phyloP scores from a whole-genome alignment of 2,113 vertebrate genomes.

The Phoenicopterus ruber region DNA sequence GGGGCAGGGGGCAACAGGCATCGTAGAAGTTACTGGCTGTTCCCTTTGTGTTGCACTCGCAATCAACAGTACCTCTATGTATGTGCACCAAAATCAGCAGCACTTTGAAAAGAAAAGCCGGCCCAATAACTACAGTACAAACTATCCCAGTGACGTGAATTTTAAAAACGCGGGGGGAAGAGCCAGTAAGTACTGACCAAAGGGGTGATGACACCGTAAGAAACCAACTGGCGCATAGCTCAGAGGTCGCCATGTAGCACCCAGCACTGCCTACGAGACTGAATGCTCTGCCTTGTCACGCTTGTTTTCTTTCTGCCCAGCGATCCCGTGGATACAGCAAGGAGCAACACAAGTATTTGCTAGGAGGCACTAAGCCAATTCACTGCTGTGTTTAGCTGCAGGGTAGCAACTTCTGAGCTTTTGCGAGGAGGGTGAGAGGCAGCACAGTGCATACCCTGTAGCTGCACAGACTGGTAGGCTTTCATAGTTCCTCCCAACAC shows the following conservation, averaged over 20 bases:
- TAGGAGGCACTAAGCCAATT: constrained; percentile 28
- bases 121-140: background rate
- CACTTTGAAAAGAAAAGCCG: background rate
- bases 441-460: background rate
- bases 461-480: background rate
- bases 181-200: background rate
- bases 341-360: constrained; percentile 17
- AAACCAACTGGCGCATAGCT: constrained; percentile 34
- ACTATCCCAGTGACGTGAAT: background rate
- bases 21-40: background rate
- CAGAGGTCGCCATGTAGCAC: background rate
- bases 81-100: background rate
- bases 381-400: background rate
- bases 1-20: background rate
- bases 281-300: constrained; percentile 34
- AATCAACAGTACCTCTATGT: background rate
- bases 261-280: background rate
- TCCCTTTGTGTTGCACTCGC: background rate
- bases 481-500: background rate
- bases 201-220: background rate
- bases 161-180: background rate
- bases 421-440: background rate
- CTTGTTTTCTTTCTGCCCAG: constrained; percentile 24
- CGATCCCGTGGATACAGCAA: background rate
- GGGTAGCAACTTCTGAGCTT: background rate